Conservation (phyloP, 2,113 vertebrate species). For the Dendrocopos noguchii region DNA sequence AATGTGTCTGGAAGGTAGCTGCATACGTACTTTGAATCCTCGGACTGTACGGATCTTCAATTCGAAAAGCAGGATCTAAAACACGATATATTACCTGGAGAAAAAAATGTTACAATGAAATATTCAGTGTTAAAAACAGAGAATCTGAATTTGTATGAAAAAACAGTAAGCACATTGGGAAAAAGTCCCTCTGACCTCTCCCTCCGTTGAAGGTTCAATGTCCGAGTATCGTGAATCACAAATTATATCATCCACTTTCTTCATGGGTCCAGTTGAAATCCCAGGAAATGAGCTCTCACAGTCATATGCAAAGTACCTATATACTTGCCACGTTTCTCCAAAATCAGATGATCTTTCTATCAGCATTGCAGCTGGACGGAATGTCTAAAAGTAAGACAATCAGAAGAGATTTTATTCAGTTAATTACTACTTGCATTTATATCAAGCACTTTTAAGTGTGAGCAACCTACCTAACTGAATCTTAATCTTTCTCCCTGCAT, state of each 20-base stretch:
- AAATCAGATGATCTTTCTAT: conserved; percentile 97
- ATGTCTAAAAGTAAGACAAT: conserved; percentile 80
- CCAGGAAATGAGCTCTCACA: conserved; percentile 90
- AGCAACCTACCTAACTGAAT: background rate
- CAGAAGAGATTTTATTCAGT: background rate
- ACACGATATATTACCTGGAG: conserved; percentile 94
- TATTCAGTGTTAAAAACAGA: background rate
- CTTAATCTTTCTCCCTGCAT: background rate
- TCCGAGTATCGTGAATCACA: conserved; percentile 97
- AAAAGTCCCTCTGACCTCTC: conserved; percentile 83
- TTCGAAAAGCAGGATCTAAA: conserved; percentile 93
- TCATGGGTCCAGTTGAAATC: conserved; percentile 89
- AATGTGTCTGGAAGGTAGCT: background rate
- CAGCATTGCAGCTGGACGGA: conserved; percentile 94
- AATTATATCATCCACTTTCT: conserved; percentile 94
- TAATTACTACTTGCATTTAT: background rate
- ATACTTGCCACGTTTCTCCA: conserved; percentile 91
- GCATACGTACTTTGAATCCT: conserved; percentile 91
- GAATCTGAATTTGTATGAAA: background rate
- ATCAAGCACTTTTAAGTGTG: background rate
- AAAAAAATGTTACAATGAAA: background rate
- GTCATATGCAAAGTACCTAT: conserved; percentile 96
- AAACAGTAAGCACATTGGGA: background rate
- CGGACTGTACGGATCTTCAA: conserved; percentile 94
- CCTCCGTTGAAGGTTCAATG: conserved; percentile 95